Conservation (phyloP, 2,888 invertebrate species). For the Eupithecia tripunctaria region DNA sequence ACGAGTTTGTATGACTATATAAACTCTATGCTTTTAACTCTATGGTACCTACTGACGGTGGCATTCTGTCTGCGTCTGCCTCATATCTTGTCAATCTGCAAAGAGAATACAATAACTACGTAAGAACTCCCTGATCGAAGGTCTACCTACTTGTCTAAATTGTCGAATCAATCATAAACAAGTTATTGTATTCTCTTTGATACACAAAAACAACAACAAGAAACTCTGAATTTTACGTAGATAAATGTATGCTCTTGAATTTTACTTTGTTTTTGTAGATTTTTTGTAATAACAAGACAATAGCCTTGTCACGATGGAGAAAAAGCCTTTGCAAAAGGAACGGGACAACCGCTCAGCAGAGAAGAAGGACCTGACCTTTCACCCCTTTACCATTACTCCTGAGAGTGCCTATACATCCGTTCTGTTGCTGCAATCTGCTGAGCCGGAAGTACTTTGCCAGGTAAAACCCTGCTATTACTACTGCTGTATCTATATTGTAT, state of each 20-base stretch:
- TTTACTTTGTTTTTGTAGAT: neutral
- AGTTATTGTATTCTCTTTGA: no score
- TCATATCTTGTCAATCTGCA: no score
- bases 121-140: no score
- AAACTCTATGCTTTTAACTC: no score
- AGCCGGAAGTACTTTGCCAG: conserved; percentile 78
- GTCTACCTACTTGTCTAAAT: neutral
- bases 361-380: conserved; percentile 74
- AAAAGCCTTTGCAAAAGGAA: conserved; percentile 74
- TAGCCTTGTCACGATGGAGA: conserved; percentile 52
- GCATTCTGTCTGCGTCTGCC: no score
- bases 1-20: no score
- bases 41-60: neutral
- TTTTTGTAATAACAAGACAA: neutral
- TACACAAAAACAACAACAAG: neutral
- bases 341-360: conserved; percentile 76
- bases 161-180: neutral
- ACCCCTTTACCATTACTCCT: conserved; percentile 72
- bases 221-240: neutral
- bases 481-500: no score
- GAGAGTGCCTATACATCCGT: conserved; percentile 77
- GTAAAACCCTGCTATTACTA: conserved; percentile 52
- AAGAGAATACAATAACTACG: no score
- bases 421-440: conserved; percentile 70
- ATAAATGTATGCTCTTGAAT: neutral